Conservation (phyloP, 2,113 vertebrate species). For the Mugil cephalus region DNA sequence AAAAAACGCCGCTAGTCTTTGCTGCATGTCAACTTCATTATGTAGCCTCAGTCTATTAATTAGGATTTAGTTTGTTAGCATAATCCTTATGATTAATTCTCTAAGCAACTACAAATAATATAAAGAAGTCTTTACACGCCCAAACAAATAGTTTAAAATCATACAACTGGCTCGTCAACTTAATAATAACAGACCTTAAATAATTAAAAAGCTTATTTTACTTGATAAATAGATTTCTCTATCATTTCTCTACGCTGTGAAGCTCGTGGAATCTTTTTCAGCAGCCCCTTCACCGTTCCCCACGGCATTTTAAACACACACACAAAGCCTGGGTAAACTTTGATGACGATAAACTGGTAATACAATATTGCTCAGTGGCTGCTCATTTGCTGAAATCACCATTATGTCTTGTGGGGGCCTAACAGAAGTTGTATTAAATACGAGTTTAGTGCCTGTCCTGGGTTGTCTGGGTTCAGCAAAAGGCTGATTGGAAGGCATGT, state of each 20-base stretch:
- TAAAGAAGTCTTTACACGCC: too few relatives aligned
- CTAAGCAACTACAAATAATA: too few relatives aligned
- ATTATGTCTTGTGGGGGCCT: background rate
- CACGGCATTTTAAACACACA: background rate
- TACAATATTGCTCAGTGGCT: background rate
- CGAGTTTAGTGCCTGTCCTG: constrained; percentile 11
- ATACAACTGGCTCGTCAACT: too few relatives aligned
- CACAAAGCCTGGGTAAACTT: background rate
- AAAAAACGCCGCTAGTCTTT: constrained; percentile 16
- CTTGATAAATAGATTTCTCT: too few relatives aligned
- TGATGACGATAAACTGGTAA: background rate
- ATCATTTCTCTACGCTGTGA: too few relatives aligned
- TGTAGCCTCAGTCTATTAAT: constrained; percentile 4
- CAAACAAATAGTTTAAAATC: too few relatives aligned
- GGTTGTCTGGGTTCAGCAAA: constrained; percentile 61
- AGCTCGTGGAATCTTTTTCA: too few relatives aligned
- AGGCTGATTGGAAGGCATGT: constrained; percentile 75
- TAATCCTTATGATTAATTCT: background rate
- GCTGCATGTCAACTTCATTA: constrained; percentile 40
- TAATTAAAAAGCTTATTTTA: too few relatives aligned
- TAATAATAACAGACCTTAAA: too few relatives aligned
- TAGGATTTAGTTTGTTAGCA: background rate
- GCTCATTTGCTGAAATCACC: background rate
- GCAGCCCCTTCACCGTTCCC: too few relatives aligned
- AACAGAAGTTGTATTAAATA: background rate